Conservation (phyloP, 2,113 vertebrate genomes). For the Tachuris rubrigastra region DNA sequence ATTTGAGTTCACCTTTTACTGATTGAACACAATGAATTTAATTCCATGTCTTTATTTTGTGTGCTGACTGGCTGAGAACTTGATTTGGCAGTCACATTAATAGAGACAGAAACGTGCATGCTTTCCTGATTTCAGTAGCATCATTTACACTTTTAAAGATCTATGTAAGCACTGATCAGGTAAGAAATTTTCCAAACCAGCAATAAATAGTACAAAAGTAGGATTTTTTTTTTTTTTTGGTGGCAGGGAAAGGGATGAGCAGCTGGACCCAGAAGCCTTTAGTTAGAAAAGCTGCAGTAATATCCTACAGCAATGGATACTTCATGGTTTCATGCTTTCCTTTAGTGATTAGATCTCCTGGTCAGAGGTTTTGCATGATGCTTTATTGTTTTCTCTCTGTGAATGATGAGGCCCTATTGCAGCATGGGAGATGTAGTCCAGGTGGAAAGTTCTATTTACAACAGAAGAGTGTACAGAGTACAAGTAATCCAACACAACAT, state of each 20-base stretch:
- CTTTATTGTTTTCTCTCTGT: neutral
- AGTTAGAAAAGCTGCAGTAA: neutral
- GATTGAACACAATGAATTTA: conserved; percentile 23
- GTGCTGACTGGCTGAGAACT: neutral
- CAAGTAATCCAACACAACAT: neutral
- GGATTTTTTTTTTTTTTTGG: neutral
- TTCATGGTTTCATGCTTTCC: neutral
- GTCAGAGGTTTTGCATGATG: neutral
- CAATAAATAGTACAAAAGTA: neutral
- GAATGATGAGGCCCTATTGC: neutral
- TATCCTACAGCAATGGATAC: neutral
- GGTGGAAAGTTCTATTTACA: neutral
- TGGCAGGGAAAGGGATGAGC: neutral
- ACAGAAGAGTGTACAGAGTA: neutral
- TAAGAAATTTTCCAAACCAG: neutral
- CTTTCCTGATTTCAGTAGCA: neutral
- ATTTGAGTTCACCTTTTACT: conserved; percentile 10
- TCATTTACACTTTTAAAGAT: neutral
- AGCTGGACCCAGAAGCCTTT: neutral
- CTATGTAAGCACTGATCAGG: neutral
- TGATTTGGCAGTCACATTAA: neutral
- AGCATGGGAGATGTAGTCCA: neutral
- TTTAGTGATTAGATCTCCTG: neutral
- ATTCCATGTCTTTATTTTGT: neutral
- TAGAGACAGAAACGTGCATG: neutral